Percentiles rank a stretch among this genome's conserved stretches.
phyloP scores from a whole-genome alignment of 30 jellyfish, hydroid and myxozoan species.

The Aurelia sp. region DNA sequence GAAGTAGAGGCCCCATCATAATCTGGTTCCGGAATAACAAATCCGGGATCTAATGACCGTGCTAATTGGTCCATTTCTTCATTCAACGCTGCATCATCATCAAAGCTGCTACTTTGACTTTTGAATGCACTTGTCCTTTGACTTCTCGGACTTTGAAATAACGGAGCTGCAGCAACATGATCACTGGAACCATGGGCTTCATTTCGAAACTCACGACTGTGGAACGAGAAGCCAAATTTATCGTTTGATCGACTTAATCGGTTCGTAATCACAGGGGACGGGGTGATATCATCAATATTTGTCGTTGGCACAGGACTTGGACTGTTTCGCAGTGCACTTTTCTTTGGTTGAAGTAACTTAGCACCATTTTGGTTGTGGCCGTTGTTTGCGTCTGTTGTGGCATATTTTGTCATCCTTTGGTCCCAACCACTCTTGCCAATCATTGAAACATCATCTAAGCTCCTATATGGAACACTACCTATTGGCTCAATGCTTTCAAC shows the following conservation, averaged over 20 bases:
- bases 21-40: constrained; percentile 68
- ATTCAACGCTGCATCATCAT: constrained; percentile 34
- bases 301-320: constrained; percentile 50
- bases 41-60: constrained; percentile 23
- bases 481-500: constrained; percentile 67
- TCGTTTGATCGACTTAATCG: constrained; percentile 1
- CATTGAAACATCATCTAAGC: constrained; percentile 70
- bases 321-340: constrained; percentile 68
- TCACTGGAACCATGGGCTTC: neutral
- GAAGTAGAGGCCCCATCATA: constrained; percentile 26
- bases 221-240: neutral
- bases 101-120: constrained; percentile 23
- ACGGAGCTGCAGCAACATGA: neutral
- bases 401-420: constrained; percentile 25
- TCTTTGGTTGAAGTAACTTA: constrained; percentile 10
- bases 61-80: constrained; percentile 55
- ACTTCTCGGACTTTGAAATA: neutral
- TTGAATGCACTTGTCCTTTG: neutral
- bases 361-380: neutral
- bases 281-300: neutral
- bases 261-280: neutral
- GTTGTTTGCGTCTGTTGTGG: neutral
- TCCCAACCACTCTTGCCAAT: constrained; percentile 67
- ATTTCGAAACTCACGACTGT: neutral
- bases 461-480: constrained; percentile 1